Base-by-base conservation (phyloP, 1,140 invertebrate genomes). In the Drosophila ironensis region DNA sequence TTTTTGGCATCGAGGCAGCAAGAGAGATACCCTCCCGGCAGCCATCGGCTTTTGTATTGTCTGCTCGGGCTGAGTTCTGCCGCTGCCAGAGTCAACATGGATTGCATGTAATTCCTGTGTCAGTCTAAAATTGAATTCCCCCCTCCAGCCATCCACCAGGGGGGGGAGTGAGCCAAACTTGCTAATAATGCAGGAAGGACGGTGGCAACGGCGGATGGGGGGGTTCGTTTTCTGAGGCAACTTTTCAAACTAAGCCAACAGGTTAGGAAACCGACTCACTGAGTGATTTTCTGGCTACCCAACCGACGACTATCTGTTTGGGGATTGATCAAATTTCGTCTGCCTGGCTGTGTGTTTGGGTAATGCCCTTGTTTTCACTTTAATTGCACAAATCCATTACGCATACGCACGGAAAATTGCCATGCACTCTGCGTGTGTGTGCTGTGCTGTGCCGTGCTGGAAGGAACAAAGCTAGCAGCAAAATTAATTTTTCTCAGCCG, bases 401-500 rank as follows among this genome's bases (percentile, higher is more conserved):
- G 69, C 61, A 59, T 69, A 70, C 72, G 77, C 68, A 76, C 17
- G 72, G n/a, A 35, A 35, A 35, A 35, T 50, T 66, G 42, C 28
- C 51, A 56, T 54, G 14, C 30, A 4, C 9, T 27, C n/a, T n/a
- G n/a, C n/a, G n/a, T n/a, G n/a, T n/a, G 4, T 35, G 30, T 11
- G 44, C 37, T 52, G 54, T 56, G 33, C 52, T 44, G 48, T n/a
- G 40, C 28, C 46, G 44, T 25, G 14, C 12, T 24, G 24, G 20
- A 33, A 54, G 35, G n/a, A 19, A 40, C 30, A 70, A 56, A 52
- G 51, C 38, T 38, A 71, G 35, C 33, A 75, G 40, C 46, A 70
- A 77, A 78, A 86, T 84, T 67, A 84, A 84, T 86, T 86, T 84
- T 78, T 73, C 59, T 78, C 66, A 86, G 80, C 78, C 80, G 51